Conservation (phyloP, 1,140 invertebrate species). For the Mamestra configurata region DNA sequence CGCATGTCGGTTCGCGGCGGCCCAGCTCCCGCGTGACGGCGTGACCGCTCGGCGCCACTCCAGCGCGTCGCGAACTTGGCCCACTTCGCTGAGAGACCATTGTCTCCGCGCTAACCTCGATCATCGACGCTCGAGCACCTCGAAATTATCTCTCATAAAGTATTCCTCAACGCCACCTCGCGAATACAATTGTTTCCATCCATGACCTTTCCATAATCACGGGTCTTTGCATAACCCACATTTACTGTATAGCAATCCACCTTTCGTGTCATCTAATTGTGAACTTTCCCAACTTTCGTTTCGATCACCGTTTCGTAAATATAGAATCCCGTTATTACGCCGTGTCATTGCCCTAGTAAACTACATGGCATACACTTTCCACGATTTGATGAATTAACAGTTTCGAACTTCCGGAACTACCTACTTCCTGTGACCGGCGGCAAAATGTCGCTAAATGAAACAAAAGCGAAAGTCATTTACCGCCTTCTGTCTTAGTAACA, state of each 20-base stretch:
- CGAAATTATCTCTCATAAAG: constrained; percentile 62
- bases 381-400: constrained; percentile 57
- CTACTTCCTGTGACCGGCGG: constrained; percentile 31
- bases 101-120: constrained; percentile 76
- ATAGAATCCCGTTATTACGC: constrained; percentile 69
- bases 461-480: constrained; percentile 19
- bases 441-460: constrained; percentile 15
- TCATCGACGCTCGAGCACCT: constrained; percentile 56
- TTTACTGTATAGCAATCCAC: constrained; percentile 50
- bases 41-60: constrained; percentile 62
- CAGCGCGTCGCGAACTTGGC: constrained; percentile 79
- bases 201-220: constrained; percentile 49
- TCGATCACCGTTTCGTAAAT: constrained; percentile 68
- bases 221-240: constrained; percentile 37
- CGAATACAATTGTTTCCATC: constrained; percentile 50
- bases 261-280: constrained; percentile 67
- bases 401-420: constrained; percentile 40
- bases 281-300: constrained; percentile 83
- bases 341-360: constrained; percentile 70
- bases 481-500: not conserved
- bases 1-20: not conserved
- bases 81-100: constrained; percentile 77
- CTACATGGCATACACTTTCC: constrained; percentile 74
- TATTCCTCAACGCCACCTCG: constrained; percentile 47
- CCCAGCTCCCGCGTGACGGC: constrained; percentile 50